Evolutionary conservation across 1,140 invertebrate species (phyloP).

Genomic region (Drosophila nannoptera): DNA sequence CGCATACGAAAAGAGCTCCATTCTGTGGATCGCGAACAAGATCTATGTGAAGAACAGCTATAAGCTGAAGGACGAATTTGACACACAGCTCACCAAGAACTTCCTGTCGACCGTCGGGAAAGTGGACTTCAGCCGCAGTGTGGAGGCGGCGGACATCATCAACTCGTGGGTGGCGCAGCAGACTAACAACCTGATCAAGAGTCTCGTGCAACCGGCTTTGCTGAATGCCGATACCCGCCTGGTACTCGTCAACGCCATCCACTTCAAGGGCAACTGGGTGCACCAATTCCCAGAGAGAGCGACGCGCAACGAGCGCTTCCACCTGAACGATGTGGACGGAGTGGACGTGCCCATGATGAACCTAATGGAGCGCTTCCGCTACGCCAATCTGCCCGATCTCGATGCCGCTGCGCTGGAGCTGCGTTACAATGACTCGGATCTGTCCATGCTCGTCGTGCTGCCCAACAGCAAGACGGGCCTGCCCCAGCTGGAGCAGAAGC

Average conservation of each 20-base stretch:
- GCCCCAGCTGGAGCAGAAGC: slow-evolving; percentile 79
- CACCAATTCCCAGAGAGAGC: slow-evolving; percentile 52
- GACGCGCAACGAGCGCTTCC: slow-evolving; percentile 51
- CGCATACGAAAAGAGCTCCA: slow-evolving; percentile 56
- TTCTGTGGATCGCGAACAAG: slow-evolving; percentile 71
- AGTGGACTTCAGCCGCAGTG: slow-evolving; percentile 79
- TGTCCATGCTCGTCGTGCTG: slow-evolving; percentile 83
- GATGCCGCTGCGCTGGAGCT: slow-evolving; percentile 67
- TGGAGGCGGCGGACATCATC: slow-evolving; percentile 78
- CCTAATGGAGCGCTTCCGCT: slow-evolving; percentile 67
- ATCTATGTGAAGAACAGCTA: slow-evolving; percentile 65
- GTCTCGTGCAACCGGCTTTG: too few species aligned
- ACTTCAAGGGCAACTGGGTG: slow-evolving; percentile 81
- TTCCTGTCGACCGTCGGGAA: slow-evolving; percentile 72
- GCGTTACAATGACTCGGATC: slow-evolving; percentile 79
- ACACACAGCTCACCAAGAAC: slow-evolving; percentile 50
- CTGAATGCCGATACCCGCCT: slow-evolving; percentile 75
- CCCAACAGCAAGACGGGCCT: slow-evolving; percentile 80
- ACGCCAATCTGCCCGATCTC: slow-evolving; percentile 53
- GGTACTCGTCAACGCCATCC: slow-evolving; percentile 84
- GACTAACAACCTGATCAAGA: slow-evolving; percentile 82
- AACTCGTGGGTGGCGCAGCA: slow-evolving; percentile 82
- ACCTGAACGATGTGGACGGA: slow-evolving; percentile 45
- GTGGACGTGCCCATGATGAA: slow-evolving; percentile 81
- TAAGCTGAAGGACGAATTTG: slow-evolving; percentile 49